Base-by-base conservation (phyloP, 2,113 vertebrate genomes). In the Probosciger aterrimus region DNA sequence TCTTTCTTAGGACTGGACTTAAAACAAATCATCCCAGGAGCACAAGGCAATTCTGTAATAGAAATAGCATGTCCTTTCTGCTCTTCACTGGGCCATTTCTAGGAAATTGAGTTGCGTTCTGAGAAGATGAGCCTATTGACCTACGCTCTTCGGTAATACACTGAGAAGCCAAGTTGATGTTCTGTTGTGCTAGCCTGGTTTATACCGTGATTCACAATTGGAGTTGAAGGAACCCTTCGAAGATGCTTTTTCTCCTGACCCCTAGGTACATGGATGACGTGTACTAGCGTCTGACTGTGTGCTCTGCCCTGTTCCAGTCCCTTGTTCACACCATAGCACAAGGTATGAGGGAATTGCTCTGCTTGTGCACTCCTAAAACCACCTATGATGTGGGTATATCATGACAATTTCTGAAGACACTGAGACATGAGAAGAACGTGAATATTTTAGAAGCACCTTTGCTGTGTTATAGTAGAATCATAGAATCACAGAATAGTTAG, bases 71-170 rank as follows among this genome's bases (percentile, higher is more conserved):
- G 57, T 86, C 43, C 50, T 79, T 80, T 86, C 63, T 55, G 67
- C 57, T 76, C n/a, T 46, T 83, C 1, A 3, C 30, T 0, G 25
- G 10, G 18, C 43, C 3, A 6, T 71, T 95, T 94, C 89, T 95
- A 25, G 74, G 92, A 94, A 95, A 73, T 9, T 11, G 57, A 95
- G 52, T 88, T 82, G 76, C 28, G 3, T 97, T 97, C 96, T 93
- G 77, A 88, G 95, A 97, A 96, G 88, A 96, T 19, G 55, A 96
- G 64, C 55, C 52, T 75, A 50, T 92, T 39, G 41, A 88, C 65
- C 81, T 85, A 30, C 60, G 75, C 65, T 87, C 63, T 49, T 7
- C 43, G 67, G 62, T 43, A 76, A 82, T 62, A 79, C 77, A 35
- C 20, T n/a, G 82, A 87, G 82, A 92, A 75, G 50, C 71, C 67